A percentile compares a stretch with the other conserved stretches of the same genome.
These are phyloP conservation scores for Amphipoea lucens DNA, from an alignment of 2,888 invertebrate genomes.

Conservation along the genomic window DNA sequence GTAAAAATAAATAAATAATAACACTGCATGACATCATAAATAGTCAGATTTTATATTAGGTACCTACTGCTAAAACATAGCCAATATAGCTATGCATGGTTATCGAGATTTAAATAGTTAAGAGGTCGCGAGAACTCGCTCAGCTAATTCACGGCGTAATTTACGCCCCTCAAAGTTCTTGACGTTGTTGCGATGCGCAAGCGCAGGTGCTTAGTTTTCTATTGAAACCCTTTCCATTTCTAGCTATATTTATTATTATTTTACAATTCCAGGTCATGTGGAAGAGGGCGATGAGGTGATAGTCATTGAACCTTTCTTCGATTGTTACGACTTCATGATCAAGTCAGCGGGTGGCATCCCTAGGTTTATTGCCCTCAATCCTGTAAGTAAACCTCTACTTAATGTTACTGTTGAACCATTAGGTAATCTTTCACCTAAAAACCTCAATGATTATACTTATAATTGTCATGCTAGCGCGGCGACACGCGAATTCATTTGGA, in stretches of 20 bases:
- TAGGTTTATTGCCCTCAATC: conserved; percentile 96
- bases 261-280: conserved; percentile 92
- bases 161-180: neutral
- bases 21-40: neutral
- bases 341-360: conserved; percentile 96
- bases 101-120: neutral
- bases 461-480: no score
- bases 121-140: neutral
- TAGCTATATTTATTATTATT: neutral
- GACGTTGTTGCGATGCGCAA: neutral
- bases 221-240: neutral
- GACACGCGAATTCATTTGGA: neutral
- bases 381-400: conserved; percentile 88
- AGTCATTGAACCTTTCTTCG: conserved; percentile 99
- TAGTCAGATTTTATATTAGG: neutral
- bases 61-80: neutral
- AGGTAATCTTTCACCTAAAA: no score
- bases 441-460: no score
- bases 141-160: neutral
- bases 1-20: neutral
- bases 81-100: neutral
- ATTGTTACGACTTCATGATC: conserved; percentile 99
- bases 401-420: no score
- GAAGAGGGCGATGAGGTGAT: conserved; percentile 97
- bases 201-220: neutral